Percentiles rank a stretch among this genome's conserved stretches.
Conservation (phyloP, 1,140 invertebrate genomes). For the Drosophila grimshawi region DNA sequence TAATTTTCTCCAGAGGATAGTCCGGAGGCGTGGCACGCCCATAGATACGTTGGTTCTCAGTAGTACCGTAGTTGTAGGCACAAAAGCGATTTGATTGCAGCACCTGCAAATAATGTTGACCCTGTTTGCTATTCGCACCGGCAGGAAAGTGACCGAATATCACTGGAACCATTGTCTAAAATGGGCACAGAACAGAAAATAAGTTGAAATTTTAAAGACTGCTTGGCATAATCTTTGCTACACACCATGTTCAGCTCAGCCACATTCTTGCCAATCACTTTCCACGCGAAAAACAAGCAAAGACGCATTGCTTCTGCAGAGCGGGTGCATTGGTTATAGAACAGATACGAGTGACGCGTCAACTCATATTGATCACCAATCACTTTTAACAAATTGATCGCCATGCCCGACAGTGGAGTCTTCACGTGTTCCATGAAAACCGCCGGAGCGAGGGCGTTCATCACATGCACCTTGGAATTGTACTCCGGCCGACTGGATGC, state of each 20-base stretch:
- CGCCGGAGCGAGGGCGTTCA: conserved; percentile 87
- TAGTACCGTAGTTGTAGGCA: conserved; percentile 57
- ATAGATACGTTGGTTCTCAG: conserved; percentile 85
- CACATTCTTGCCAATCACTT: conserved; percentile 49
- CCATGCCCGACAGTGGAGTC: conserved; percentile 27
- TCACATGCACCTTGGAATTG: conserved; percentile 85
- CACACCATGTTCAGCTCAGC: conserved; percentile 63
- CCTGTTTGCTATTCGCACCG: conserved; percentile 59
- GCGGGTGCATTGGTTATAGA: conserved; percentile 36
- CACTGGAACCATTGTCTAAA: conserved; percentile 66
- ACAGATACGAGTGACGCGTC: conserved; percentile 33
- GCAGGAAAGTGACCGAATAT: conserved; percentile 62
- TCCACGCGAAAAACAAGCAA: conserved; percentile 45
- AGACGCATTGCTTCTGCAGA: conserved; percentile 34
- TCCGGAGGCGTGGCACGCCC: conserved; percentile 84
- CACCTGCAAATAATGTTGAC: conserved; percentile 62
- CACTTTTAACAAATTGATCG: conserved; percentile 20
- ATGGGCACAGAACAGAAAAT: rapidly evolving
- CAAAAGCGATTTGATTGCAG: conserved; percentile 58
- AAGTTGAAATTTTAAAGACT: neutral
- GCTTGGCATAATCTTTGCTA: neutral
- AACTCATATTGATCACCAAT: conserved; percentile 44
- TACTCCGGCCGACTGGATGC: conserved; percentile 87
- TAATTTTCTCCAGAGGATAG: conserved; percentile 87
- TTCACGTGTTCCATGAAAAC: conserved; percentile 77